Evolutionary conservation across 2,797 vertebrate genomes (phyloP).

Genomic region (Cossypha dichroa): DNA sequence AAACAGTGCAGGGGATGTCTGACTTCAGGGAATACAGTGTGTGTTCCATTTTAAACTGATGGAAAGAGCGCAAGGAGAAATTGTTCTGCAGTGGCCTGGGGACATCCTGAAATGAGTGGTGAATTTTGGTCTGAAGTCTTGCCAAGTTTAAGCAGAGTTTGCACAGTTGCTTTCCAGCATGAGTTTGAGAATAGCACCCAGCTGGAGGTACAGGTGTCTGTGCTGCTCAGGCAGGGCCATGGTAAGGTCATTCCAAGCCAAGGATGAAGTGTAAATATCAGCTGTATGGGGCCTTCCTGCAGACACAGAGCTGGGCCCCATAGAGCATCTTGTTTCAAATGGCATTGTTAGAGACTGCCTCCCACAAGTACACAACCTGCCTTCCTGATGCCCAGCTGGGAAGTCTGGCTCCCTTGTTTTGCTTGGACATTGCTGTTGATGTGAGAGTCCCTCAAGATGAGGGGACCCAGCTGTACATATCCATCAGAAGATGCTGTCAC

Average conservation of each 20-base stretch:
- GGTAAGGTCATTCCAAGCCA: neutral
- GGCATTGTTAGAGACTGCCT: neutral
- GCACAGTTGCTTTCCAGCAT: neutral
- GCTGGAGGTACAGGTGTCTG: neutral
- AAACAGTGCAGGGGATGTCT: neutral
- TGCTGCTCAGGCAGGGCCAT: neutral
- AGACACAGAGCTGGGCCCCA: neutral
- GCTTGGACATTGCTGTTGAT: neutral
- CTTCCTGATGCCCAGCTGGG: neutral
- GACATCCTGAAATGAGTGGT: neutral
- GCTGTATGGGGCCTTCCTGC: neutral
- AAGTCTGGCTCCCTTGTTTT: neutral
- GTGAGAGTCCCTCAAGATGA: neutral
- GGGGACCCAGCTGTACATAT: neutral
- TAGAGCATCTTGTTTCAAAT: neutral
- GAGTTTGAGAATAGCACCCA: neutral
- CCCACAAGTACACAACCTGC: neutral
- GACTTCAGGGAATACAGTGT: neutral
- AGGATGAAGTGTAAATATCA: neutral
- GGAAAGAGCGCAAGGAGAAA: neutral
- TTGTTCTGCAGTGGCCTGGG: neutral
- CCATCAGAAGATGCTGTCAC: neutral
- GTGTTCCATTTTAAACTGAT: neutral
- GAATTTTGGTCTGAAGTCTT: conserved; percentile 3
- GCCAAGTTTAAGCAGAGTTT: neutral